Evolutionary conservation across 1,140 invertebrate genomes (phyloP).

Genomic region (Drosophila carrolli): DNA sequence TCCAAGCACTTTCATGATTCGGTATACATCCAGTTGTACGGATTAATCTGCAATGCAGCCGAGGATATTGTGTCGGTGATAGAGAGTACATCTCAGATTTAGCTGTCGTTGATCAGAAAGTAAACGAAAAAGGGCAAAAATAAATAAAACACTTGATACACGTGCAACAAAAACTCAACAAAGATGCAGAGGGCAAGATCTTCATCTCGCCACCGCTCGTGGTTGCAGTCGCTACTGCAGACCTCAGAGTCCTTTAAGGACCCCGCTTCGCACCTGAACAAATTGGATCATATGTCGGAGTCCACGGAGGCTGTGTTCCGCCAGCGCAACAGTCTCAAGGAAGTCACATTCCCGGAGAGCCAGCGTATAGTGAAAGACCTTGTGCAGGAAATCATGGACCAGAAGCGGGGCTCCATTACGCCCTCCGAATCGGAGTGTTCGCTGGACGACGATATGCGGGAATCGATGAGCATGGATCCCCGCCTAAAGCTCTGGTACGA

Average conservation of each 20-base stretch:
- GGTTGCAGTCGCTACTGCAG: constrained; percentile 8
- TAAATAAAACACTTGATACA: not conserved
- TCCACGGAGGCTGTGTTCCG: not conserved
- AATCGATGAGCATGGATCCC: constrained; percentile 51
- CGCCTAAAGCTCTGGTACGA: constrained; percentile 67
- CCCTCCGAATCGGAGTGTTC: constrained; percentile 30
- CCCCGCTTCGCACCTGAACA: not conserved
- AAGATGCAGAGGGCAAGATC: not conserved
- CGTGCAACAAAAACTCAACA: not conserved
- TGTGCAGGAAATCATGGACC: constrained; percentile 45
- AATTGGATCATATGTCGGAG: constrained; percentile 6
- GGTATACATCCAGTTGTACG: constrained; percentile 57
- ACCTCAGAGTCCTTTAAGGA: not conserved
- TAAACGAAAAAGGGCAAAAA: not conserved
- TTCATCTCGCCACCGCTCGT: not conserved
- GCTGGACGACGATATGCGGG: not conserved
- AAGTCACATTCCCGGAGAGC: constrained; percentile 13
- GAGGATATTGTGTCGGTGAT: constrained; percentile 69
- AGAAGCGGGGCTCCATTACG: not conserved
- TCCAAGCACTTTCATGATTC: constrained; percentile 37
- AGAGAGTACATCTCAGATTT: constrained; percentile 33
- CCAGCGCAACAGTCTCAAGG: not conserved
- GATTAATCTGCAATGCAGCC: constrained; percentile 36
- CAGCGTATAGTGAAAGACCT: constrained; percentile 34
- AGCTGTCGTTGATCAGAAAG: constrained; percentile 1